Evolutionary conservation across 2,888 invertebrate genomes (phyloP), one percentile per base, ranked within the genome.

Genomic region (Macrophya alboannulata): DNA sequence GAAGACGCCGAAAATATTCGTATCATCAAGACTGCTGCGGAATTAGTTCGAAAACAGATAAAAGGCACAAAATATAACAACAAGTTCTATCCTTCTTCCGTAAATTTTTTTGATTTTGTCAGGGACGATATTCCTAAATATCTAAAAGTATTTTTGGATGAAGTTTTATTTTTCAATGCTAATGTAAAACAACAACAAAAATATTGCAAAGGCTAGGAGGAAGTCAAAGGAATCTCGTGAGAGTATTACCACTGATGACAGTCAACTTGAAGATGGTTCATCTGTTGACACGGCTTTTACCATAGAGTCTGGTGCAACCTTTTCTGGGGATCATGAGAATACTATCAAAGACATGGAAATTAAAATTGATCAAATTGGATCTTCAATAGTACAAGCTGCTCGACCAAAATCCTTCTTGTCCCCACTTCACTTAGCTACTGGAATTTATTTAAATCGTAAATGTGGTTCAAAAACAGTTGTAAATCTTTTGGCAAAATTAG

Each of bases 401-500:
- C 59, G 59, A 10, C 4, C 59, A 0, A 59, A 59, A 59, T 59
- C 59, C 5, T 59, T 15, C 12, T 8, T 59, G 17, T 59, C 59
- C 12, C 9, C 6, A 59, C 59, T 59, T 8, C 10, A 59, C 21
- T 59, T 59, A 21, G 59, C 59, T 59, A 59, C 9, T 59, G 59
- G 9, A 59, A 59, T 59, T n/a, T 59, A 59, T 59, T 59, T 59
- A 1, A 59, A 59, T 59, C 59, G 59, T 59, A 59, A 59, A 21
- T 59, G 59, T 8, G 25, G 71, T 71, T 71, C 37, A 25, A 71
- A 71, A 71, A 71, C 71, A n/a, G 9, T 71, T 1, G 21, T 9
- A 0, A 71, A 71, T 25, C 5, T 71, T 71, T 71, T 71, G 31
- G 71, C 71, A 71, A 37, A 59, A 59, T 59, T 59, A 15, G 59